These are phyloP conservation scores for Aegithalos caudatus DNA, from an alignment of 2,113 vertebrate genomes.

Conservation along the genomic window DNA sequence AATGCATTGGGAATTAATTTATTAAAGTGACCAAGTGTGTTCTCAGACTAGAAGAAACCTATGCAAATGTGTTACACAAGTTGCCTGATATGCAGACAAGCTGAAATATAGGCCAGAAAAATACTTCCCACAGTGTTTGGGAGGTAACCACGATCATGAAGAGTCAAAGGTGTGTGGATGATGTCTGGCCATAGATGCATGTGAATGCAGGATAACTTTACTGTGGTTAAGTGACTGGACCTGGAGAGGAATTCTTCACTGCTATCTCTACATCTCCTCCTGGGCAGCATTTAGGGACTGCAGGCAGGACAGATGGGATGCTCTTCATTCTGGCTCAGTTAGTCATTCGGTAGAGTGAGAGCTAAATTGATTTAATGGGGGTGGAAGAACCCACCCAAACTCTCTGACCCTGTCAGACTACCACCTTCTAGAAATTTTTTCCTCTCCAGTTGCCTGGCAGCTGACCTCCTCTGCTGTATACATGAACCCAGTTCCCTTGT, in stretches of 20 bases:
- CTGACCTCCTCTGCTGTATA: neutral
- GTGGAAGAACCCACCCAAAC: neutral
- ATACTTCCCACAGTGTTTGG: neutral
- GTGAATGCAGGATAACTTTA: neutral
- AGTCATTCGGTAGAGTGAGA: neutral
- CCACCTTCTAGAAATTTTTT: neutral
- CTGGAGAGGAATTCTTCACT: neutral
- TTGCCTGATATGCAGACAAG: neutral
- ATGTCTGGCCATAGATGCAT: neutral
- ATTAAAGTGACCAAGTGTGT: neutral
- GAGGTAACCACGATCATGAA: neutral
- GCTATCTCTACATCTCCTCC: neutral
- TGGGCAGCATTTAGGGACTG: neutral
- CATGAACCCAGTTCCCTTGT: neutral
- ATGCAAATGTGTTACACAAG: neutral
- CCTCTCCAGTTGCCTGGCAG: neutral
- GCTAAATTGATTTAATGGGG: neutral
- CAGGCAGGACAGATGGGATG: neutral
- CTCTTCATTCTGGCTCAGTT: neutral
- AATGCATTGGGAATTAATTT: neutral
- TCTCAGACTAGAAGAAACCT: neutral
- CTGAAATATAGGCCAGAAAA: neutral
- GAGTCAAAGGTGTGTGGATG: neutral
- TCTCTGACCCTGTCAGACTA: neutral
- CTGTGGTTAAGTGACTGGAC: neutral